Base-by-base conservation (phyloP, 2,797 vertebrate genomes). In the Trachops cirrhosus region DNA sequence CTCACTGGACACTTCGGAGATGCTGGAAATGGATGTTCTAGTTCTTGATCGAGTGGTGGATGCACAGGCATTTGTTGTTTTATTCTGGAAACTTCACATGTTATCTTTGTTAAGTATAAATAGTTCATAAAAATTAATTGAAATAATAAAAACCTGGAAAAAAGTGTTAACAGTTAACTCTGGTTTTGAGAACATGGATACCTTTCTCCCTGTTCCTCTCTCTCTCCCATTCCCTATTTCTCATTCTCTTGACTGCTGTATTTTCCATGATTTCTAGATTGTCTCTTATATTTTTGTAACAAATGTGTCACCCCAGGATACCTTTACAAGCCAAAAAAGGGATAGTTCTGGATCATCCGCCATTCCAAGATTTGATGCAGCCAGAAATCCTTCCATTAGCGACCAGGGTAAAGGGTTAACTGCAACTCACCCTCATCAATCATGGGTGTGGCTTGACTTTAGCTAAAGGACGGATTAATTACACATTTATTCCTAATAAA, bases 391-490 rank as follows among this genome's bases (percentile, higher is more conserved):
- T 78, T 82, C 79, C 71, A 59, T 92, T 89, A 94, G 70, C 37
- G 50, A 18, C 74, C 37, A 59, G 44, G 39, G 62, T 67, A 18
- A 46, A 78, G 86, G 52, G 62, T 95, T 96, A 85, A 78, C 86
- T 74, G 48, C 54, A 44, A 9, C 54, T 67, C 80, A 22, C 46
- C 70, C 26, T 71, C 79, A 96, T 92, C 93, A 79, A 67, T 95
- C 91, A 74, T 3, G 19, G 73, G 88, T 88, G 85, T 86, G 74
- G 89, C 86, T 90, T 95, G 94, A 71, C 91, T 90, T 90, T 85
- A 86, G 91, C 78, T 92, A 95, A 95, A 82, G 24, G 77, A 93
- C 74, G 96, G 79, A 95, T 96, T 89, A 95, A 94, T 96, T 95
- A 94, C 90, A 71, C 64, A 89, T 77, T 75, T 75, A 21, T 62